Evolutionary conservation across 2,888 invertebrate species (phyloP), one percentile per base, ranked within the genome.

Genomic region (Phoronis australis): DNA sequence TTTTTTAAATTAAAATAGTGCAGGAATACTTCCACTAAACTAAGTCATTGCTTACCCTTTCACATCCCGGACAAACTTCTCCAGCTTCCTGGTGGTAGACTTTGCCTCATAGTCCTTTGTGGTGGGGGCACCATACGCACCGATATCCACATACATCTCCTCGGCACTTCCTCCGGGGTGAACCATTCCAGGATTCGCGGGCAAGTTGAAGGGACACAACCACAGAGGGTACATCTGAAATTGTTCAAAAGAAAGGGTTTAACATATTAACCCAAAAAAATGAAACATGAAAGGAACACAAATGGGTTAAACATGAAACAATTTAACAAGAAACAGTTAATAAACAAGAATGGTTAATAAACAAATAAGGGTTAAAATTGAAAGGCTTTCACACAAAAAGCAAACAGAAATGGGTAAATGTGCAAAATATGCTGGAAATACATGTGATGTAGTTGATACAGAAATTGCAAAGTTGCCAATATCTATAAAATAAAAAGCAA

Each of bases 171-270:
- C 62, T 67, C 67, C 70, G 12, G 86, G 82, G 65, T 83, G 84
- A 47, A 90, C 78, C 79, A 88, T 83, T 0, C 90, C 90, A 0
- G 87, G 87, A 52, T 83, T 61, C 55, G 82, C 79, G 46, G 82
- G 83, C 53, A 90, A 76, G 63, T 81, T 83, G 76, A 88, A 88
- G 0, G 90, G 89, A 66, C 90, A 90, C 55, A 90, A 67, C 89
- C 90, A 90, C 2, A 90, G 76, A 0, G 90, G 90, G 66, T 88
- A 90, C 27, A 89, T 82, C 86, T 87, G 69, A 1, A 73, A 68
- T n/a, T n/a, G n/a, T n/a, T n/a, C n/a, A n/a, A 50, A 54, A 47
- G 37, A 4, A 35, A 21, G 5, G 15, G 18, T n/a, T 6, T 23
- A 22, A 15, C 1, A 25, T 18, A 22, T 2, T 2, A 20, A 3